phyloP scores from a whole-genome alignment of 2,113 vertebrate species.

The Cygnus atratus region DNA sequence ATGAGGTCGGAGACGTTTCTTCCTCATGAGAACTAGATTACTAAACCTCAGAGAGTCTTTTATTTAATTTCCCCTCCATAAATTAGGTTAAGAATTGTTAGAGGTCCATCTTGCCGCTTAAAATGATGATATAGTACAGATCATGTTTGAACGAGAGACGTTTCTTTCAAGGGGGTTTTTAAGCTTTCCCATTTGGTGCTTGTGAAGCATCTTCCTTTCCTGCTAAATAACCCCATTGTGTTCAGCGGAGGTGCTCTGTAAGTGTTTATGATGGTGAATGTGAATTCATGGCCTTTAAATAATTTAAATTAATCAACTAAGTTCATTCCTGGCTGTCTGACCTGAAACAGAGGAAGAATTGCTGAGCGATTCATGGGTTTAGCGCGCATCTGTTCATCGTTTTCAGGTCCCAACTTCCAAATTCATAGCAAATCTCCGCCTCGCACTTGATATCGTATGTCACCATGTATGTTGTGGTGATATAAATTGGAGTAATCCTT shows the following conservation, averaged over 20 bases:
- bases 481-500: not conserved
- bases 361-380: not conserved
- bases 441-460: not conserved
- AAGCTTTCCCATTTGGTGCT: not conserved
- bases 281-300: not conserved
- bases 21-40: not conserved
- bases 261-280: accelerated
- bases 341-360: not conserved
- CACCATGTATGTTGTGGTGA: accelerated
- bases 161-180: not conserved
- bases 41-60: conserved; percentile 13
- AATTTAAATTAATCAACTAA: not conserved
- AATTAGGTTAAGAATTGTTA: conserved; percentile 19
- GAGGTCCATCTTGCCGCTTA: not conserved
- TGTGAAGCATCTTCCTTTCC: not conserved
- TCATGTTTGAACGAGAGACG: not conserved
- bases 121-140: not conserved
- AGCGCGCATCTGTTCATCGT: not conserved
- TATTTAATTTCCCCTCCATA: not conserved
- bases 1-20: not conserved
- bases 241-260: accelerated
- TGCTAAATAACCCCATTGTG: not conserved
- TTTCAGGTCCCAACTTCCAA: not conserved
- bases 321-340: not conserved
- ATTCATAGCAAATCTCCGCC: not conserved